These are phyloP conservation scores for Pachypeltis micranthus DNA, from an alignment of 1,140 invertebrate genomes.

Conservation along the genomic window DNA sequence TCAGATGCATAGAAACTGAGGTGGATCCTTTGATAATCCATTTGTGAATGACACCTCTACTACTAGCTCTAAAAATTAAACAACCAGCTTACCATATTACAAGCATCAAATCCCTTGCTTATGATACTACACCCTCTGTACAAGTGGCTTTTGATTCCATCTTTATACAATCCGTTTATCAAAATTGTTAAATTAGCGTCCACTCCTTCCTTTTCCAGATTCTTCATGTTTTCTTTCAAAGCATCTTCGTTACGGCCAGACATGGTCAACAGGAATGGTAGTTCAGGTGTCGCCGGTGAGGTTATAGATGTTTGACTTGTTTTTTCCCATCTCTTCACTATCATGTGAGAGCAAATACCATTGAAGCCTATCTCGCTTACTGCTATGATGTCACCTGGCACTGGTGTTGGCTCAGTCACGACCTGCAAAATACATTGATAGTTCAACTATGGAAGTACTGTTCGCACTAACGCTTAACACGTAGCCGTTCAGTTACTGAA, in stretches of 20 bases:
- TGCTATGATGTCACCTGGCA: constrained; percentile 31
- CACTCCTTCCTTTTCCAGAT: background rate
- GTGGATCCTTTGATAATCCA: too few species aligned
- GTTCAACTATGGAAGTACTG: too few species aligned
- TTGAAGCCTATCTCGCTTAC: constrained; percentile 52
- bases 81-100: background rate
- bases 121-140: background rate
- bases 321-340: constrained; percentile 34
- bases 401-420: constrained; percentile 38
- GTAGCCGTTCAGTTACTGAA: too few species aligned
- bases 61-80: background rate
- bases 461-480: too few species aligned
- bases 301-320: too few species aligned
- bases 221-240: background rate
- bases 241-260: constrained; percentile 24
- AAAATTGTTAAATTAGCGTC: background rate
- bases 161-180: background rate
- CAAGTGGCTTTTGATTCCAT: background rate
- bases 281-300: too few species aligned
- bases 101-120: background rate
- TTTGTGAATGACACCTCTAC: background rate
- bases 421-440: too few species aligned
- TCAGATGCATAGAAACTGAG: too few species aligned
- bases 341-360: constrained; percentile 46
- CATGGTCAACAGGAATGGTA: constrained; percentile 26